Base-by-base conservation (phyloP, 2,113 vertebrate species). In the Atlantisia rogersi region DNA sequence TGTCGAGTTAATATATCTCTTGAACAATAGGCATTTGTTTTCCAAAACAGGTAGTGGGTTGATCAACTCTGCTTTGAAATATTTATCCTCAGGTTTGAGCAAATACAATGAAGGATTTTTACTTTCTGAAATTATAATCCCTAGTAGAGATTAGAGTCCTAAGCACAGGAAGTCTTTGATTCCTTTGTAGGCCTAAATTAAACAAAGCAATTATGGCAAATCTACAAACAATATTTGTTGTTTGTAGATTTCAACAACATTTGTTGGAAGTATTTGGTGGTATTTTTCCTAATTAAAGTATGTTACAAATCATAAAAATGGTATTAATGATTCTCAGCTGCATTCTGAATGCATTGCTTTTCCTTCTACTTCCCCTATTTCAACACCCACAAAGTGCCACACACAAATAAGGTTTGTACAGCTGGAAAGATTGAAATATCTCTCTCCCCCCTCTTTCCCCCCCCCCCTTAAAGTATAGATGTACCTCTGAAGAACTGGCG, bases 281-380 rank as follows among this genome's bases (percentile, higher is more conserved):
- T 86, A 28, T 56, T 90, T 92, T 92, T 55, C 58, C 76, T 84
- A 71, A 48, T 96, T 81, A 56, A 94, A 92, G 32, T 77, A 13
- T 88, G 92, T 81, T 77, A n/a, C 86, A 75, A 77, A 90, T 87
- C 87, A 80, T 87, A 90, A 93, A 88, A 92, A 83, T 55, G 83
- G 32, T 82, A 73, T 83, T 97, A 95, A 96, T 93, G 83, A 78
- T 79, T 95, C 94, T 96, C 94, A 93, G 94, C 88, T 89, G 92
- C 56, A 94, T 92, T 93, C 89, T 88, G 82, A 96, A 65, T 92
- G 28, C 67, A 58, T 48, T 96, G 77, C 71, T 96, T 97, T 95
- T 80, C 44, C 13, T 90, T 90, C 91, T 83, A 85, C 62, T 91
- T 95, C 55, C 56, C n/a, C 67, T 97, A 56, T 97, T 94, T 90